Evolutionary conservation across 2,113 vertebrate genomes (phyloP), one percentile per base, ranked within the genome.

Genomic region (Prunella himalayana): DNA sequence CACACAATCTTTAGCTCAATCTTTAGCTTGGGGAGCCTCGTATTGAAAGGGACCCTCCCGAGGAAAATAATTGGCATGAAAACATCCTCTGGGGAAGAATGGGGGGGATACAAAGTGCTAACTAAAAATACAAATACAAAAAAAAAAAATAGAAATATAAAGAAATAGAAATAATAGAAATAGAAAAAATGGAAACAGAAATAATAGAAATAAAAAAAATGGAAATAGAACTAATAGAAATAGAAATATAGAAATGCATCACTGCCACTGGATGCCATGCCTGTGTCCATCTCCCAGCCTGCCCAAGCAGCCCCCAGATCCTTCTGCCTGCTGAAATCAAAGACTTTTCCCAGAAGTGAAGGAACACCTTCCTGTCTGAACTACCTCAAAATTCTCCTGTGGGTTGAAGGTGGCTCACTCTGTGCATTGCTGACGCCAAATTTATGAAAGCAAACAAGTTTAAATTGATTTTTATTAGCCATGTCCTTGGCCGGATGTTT

Each of bases 1-100:
- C 10, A 5, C 6, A 6, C 13, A 0, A 3, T 0, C 23, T 6
- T 15, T 1, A 8, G 50, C 33, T 49, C 51, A 53, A 5, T 53
- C 51, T 53, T 30, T 11, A 53, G 6, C 51, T 30, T 30, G 28
- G 6, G 63, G 27, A 37, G 6, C 27, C 44, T 56, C 15, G 0
- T 1, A 5, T 1, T 5, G 33, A 69, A 23, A 53, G 18, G 5
- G 27, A 69, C 7, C 12, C 15, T 69, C 5, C 1, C 2, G 24
- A 41, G 23, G 47, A 24, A 71, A 82, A 51, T 9, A 53, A 80
- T 1, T 0, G 1, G 16, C n/a, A 16, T 9, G 27, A 33, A 57
- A 70, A 39, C 31, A 66, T 23, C 81, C 50, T 45, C 54, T 33
- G 64, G 45, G 45, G 37, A 73, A 44, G 45, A 73, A 39, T 1